These are phyloP conservation scores for Drosophila trichaetosa DNA, from an alignment of 2,888 invertebrate species.

Conservation along the genomic window DNA sequence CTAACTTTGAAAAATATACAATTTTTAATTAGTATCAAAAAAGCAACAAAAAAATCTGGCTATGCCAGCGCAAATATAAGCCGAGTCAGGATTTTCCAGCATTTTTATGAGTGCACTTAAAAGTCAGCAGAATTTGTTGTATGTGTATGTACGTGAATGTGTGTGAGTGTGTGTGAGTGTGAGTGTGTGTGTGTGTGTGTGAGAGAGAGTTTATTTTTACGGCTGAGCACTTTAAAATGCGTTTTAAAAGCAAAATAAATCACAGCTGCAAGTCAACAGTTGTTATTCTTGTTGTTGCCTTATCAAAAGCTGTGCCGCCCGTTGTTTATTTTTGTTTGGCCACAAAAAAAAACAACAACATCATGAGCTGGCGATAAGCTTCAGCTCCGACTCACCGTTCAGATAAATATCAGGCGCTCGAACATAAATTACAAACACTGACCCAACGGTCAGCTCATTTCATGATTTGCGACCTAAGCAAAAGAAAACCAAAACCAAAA, in stretches of 20 bases:
- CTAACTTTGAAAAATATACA: slow-evolving; percentile 75
- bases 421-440: slow-evolving; percentile 64
- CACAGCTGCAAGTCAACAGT: slow-evolving; percentile 53
- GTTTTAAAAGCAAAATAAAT: slow-evolving; percentile 65
- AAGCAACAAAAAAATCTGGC: slow-evolving; percentile 6
- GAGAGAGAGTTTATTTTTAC: slow-evolving; percentile 23
- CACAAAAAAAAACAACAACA: slow-evolving; percentile 39
- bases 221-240: slow-evolving; percentile 54
- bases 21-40: slow-evolving; percentile 75
- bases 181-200: slow-evolving; percentile 1
- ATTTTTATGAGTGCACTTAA: slow-evolving; percentile 42
- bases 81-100: slow-evolving; percentile 11
- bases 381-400: slow-evolving; percentile 21
- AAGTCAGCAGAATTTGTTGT: slow-evolving; percentile 58
- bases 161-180: not conserved
- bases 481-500: not conserved
- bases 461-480: slow-evolving; percentile 24
- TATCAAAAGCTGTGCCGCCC: slow-evolving; percentile 58
- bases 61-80: slow-evolving; percentile 39
- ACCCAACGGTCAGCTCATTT: slow-evolving; percentile 18
- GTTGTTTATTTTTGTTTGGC: slow-evolving; percentile 19
- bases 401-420: slow-evolving; percentile 61
- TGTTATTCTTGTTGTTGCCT: slow-evolving; percentile 39
- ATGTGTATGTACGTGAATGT: not conserved
- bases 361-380: slow-evolving; percentile 59